Percentiles rank a stretch among this genome's conserved stretches.
These are phyloP conservation scores for Hipparchia semele DNA, from an alignment of 2,888 invertebrate species.

Conservation along the genomic window DNA sequence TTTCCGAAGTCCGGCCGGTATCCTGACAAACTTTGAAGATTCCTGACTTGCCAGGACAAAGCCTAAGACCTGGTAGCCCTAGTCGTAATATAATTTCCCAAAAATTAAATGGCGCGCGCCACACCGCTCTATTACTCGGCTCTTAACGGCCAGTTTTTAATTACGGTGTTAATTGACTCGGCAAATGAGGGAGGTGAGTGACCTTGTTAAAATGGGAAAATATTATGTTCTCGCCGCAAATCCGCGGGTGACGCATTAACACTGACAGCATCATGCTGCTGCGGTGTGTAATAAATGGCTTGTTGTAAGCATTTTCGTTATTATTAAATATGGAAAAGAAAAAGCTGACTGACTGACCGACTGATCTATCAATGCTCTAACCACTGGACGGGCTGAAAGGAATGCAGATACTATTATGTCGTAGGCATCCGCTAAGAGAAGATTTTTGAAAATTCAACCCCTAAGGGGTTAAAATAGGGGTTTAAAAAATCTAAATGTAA, in stretches of 20 bases:
- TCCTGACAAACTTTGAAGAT: background rate
- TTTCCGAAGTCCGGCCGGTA: no score
- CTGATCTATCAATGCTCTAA: no score
- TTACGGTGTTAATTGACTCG: slow-evolving; percentile 35
- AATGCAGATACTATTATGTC: no score
- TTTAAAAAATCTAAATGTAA: no score
- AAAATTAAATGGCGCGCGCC: slow-evolving; percentile 29
- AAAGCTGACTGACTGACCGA: no score
- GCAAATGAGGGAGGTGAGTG: slow-evolving; percentile 30
- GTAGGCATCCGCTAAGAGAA: no score
- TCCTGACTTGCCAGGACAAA: background rate
- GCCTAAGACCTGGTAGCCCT: background rate
- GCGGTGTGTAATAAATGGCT: no score
- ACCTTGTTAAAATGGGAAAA: slow-evolving; percentile 11
- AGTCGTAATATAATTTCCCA: slow-evolving; percentile 10
- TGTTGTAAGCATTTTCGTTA: background rate
- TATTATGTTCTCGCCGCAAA: slow-evolving; percentile 13
- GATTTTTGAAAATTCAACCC: no score
- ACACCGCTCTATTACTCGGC: slow-evolving; percentile 25
- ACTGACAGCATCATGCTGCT: background rate
- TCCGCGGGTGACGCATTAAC: background rate
- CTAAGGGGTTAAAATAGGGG: no score
- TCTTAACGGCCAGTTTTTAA: slow-evolving; percentile 34
- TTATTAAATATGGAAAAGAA: background rate
- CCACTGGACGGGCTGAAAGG: no score